A percentile compares a stretch with the other conserved stretches of the same genome.
Conservation (phyloP, 2,888 invertebrate species). For the Syrphus vitripennis region DNA sequence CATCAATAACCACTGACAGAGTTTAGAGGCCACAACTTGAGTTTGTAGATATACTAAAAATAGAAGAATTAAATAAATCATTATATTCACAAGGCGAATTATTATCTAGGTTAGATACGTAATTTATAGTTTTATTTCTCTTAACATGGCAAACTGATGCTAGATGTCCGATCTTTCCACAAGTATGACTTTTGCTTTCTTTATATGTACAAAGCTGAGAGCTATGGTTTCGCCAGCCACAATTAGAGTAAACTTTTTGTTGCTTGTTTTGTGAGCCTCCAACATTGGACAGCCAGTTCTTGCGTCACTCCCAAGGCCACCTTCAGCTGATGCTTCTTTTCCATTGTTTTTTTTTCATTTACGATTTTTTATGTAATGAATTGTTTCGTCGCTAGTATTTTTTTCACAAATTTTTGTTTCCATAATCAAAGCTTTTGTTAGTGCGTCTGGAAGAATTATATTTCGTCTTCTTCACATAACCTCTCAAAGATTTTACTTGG, state of each 20-base stretch:
- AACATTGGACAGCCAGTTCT: neutral
- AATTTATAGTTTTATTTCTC: conserved; percentile 45
- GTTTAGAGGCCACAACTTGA: conserved; percentile 9
- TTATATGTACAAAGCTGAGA: conserved; percentile 48
- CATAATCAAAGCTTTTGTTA: conserved; percentile 26
- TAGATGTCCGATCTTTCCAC: conserved; percentile 46
- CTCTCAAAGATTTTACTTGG: conserved; percentile 13
- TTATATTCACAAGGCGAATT: neutral
- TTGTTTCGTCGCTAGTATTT: neutral
- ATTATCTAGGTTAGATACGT: conserved; percentile 46
- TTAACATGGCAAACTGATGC: conserved; percentile 29
- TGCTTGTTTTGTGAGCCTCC: neutral
- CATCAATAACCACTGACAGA: conserved; percentile 33
- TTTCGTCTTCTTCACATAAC: conserved; percentile 31
- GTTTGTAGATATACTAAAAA: conserved; percentile 21
- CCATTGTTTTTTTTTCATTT: neutral
- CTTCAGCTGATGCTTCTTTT: neutral
- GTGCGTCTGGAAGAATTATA: conserved; percentile 2
- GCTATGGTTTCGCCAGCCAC: neutral
- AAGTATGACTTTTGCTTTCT: conserved; percentile 41
- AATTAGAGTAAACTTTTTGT: neutral
- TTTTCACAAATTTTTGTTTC: conserved; percentile 23
- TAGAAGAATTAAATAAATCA: conserved; percentile 2
- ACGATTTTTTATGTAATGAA: neutral
- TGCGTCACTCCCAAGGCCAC: neutral